These are phyloP conservation scores for Dicentrarchus labrax DNA, from an alignment of 2,113 vertebrate genomes.

Conservation along the genomic window DNA sequence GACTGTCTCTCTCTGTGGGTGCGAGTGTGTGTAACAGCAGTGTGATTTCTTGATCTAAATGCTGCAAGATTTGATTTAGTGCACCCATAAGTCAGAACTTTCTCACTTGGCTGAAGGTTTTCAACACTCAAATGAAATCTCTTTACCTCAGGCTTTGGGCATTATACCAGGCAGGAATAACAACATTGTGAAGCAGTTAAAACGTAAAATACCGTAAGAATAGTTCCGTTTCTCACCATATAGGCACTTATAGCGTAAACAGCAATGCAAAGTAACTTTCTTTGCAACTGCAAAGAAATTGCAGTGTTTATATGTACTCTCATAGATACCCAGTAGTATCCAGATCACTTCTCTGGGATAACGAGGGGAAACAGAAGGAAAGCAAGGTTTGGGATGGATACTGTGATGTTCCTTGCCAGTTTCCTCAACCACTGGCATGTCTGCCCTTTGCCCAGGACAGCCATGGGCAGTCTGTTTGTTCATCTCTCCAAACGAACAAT, in stretches of 20 bases:
- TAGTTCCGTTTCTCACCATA: slow-evolving; percentile 50
- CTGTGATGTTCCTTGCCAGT: slow-evolving; percentile 70
- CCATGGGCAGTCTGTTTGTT: slow-evolving; percentile 67
- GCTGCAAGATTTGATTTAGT: slow-evolving; percentile 67
- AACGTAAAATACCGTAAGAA: slow-evolving; percentile 53
- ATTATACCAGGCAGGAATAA: slow-evolving; percentile 49
- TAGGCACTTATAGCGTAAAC: slow-evolving; percentile 22
- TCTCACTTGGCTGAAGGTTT: slow-evolving; percentile 66
- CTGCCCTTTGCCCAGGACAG: slow-evolving; percentile 66
- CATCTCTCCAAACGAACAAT: slow-evolving; percentile 71
- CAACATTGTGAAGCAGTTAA: slow-evolving; percentile 51
- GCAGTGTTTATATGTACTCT: slow-evolving; percentile 59
- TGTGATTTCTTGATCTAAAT: slow-evolving; percentile 54
- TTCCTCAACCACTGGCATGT: slow-evolving; percentile 73
- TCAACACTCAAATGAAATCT: slow-evolving; percentile 68
- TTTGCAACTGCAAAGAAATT: no score
- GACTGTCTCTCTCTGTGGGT: slow-evolving; percentile 59
- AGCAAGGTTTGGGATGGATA: slow-evolving; percentile 53
- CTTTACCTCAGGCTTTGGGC: slow-evolving; percentile 43
- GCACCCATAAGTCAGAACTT: slow-evolving; percentile 57
- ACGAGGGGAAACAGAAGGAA: slow-evolving; percentile 44
- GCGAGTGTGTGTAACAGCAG: slow-evolving; percentile 42
- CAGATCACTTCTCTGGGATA: slow-evolving; percentile 37
- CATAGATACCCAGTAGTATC: slow-evolving; percentile 33
- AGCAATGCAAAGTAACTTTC: no score